These are phyloP conservation scores for Rhinatrema bivittatum DNA, from an alignment of 2,797 vertebrate genomes.

Conservation along the genomic window DNA sequence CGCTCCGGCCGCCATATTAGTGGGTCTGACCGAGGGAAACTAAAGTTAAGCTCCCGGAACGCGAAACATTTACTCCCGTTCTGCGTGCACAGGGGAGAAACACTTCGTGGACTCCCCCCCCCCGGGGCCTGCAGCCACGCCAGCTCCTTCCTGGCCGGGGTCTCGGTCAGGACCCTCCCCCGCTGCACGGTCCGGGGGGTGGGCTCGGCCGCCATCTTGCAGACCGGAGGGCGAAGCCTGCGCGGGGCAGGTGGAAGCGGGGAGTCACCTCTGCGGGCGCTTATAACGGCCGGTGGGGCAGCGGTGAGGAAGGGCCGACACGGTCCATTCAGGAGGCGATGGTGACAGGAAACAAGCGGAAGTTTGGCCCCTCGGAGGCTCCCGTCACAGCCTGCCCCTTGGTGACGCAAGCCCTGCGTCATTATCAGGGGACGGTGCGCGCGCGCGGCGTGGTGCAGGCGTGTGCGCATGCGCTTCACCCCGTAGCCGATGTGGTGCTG, in stretches of 20 bases:
- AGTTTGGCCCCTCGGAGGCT: slow-evolving; percentile 19
- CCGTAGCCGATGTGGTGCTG: neutral
- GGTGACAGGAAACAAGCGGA: rapidly evolving
- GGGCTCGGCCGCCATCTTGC: neutral
- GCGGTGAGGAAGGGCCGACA: neutral
- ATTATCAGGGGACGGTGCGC: no score
- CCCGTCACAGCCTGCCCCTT: neutral
- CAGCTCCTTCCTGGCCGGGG: no score
- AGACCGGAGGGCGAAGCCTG: neutral
- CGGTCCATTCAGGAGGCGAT: no score
- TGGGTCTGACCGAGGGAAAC: no score
- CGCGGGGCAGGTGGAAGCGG: no score
- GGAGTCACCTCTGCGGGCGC: no score
- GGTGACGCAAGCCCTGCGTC: neutral
- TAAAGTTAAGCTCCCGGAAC: no score
- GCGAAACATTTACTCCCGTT: no score
- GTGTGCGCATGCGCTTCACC: neutral
- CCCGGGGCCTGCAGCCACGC: neutral
- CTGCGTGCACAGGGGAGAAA: neutral
- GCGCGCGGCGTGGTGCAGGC: no score
- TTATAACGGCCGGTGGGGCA: neutral
- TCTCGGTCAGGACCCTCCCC: neutral
- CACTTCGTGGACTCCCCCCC: neutral
- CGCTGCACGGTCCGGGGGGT: neutral
- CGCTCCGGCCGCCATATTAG: neutral